phyloP scores from a whole-genome alignment of 2,797 vertebrate species.

The Nyctibius grandis region DNA sequence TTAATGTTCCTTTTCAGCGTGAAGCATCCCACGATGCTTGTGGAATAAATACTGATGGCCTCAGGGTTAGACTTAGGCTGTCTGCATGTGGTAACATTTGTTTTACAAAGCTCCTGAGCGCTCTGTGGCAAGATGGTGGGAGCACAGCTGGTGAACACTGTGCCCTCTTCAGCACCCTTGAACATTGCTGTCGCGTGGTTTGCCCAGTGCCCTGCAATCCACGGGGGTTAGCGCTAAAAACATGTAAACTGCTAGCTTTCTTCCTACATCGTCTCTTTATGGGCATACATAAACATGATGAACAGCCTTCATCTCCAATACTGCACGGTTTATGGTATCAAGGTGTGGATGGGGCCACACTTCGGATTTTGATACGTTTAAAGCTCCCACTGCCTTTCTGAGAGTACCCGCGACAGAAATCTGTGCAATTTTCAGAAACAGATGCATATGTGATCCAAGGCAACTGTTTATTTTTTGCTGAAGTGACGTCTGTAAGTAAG shows the following conservation, averaged over 20 bases:
- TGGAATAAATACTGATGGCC: background rate
- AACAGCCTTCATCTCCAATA: background rate
- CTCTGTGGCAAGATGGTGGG: background rate
- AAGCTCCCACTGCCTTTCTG: background rate
- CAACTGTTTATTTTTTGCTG: background rate
- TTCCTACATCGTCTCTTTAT: background rate
- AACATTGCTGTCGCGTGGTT: background rate
- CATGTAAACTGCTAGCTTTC: background rate
- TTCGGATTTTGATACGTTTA: background rate
- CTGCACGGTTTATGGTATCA: rapidly evolving
- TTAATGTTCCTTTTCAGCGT: background rate
- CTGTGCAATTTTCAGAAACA: background rate
- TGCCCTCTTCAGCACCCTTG: background rate
- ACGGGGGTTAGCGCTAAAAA: background rate
- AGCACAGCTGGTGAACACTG: background rate
- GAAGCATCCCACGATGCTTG: background rate
- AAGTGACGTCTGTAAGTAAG: background rate
- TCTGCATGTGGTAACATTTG: background rate
- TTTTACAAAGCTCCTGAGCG: background rate
- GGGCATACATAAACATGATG: background rate
- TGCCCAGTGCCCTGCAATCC: background rate
- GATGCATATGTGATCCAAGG: background rate
- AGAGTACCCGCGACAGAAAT: background rate
- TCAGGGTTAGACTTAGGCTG: background rate
- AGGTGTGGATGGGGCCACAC: background rate